Evolutionary conservation across 2,113 vertebrate genomes (phyloP).

Genomic region (Syngnathus floridae): DNA sequence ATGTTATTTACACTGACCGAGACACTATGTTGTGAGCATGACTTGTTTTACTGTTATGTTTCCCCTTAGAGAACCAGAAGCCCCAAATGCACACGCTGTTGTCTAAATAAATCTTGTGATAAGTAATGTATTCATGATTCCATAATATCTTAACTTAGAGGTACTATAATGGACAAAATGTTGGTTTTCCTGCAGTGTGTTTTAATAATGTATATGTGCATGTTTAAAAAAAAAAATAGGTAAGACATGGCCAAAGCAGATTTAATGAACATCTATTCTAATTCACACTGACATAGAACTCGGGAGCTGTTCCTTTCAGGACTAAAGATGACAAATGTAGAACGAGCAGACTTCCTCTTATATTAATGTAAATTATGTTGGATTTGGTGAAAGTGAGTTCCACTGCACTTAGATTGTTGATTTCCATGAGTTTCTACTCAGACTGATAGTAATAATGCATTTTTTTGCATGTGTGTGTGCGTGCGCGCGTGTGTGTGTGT

Average conservation of each 20-base stretch:
- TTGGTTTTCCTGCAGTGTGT: no score
- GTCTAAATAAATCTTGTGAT: neutral
- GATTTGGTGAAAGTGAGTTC: conserved; percentile 10
- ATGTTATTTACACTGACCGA: neutral
- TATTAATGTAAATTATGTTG: conserved; percentile 12
- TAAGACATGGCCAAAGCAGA: neutral
- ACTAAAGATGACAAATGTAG: neutral
- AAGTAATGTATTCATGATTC: neutral
- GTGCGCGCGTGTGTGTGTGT: no score
- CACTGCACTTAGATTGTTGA: conserved; percentile 4
- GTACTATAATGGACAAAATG: no score
- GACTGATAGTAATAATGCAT: neutral
- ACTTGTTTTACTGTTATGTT: conserved; percentile 23
- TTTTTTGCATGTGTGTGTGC: neutral
- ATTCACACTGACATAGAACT: neutral
- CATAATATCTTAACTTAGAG: neutral
- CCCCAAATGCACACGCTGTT: neutral
- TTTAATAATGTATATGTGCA: no score
- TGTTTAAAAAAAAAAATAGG: no score
- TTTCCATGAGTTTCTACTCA: neutral
- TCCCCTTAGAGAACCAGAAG: neutral
- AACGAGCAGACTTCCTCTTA: conserved; percentile 3
- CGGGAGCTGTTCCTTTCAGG: conserved; percentile 3
- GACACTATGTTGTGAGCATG: conserved; percentile 9
- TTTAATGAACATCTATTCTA: neutral